Evolutionary conservation across 2,888 invertebrate species (phyloP), one percentile per base, ranked within the genome.

Genomic region (Sthenelais limicola): DNA sequence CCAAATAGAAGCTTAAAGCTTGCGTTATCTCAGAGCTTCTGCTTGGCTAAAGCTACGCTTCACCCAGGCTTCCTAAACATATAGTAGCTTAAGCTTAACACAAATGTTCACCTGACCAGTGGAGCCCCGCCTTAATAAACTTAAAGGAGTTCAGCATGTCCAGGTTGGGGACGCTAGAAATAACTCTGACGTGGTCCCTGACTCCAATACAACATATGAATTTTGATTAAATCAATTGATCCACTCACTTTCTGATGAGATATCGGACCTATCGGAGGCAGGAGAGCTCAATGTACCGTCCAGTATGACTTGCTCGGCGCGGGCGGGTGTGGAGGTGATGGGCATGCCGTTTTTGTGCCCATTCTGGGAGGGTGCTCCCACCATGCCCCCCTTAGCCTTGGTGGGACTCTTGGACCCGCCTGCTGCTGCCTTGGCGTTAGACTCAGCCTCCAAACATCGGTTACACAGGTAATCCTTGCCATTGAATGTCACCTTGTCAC

Each of bases 401-500:
- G 2, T 15, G 9, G 24, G 52, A 7, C 3, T 3, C 28, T n/a
- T 32, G 2, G 4, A n/a, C 2, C 5, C 32, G 56, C 15, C 35
- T 2, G 5, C 47, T 4, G 47, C 28, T 1, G 38, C 66, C 32
- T 67, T 48, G 7, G 67, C 47, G 33, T 56, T 73, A 32, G 76
- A 71, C 32, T 67, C 67, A 12, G 67, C 47, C 47, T 56, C 74
- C 43, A 77, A 71, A 30, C 77, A 77, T 15, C 28, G 32, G 48
- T 66, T 73, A 49, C 77, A 77, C 69, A 77, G 49, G 66, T 77
- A 76, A 30, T 77, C 73, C 49, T 70, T 68, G 24, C 74, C 74
- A n/a, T 54, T 74, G 70, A 71, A 77, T 2, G 77, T 77, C 58
- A 77, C 77, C 56, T 77, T 77, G 73, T 77, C 77, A n/a, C 77